Conservation (phyloP, 2,797 vertebrate genomes). For the Trachurus trachurus region DNA sequence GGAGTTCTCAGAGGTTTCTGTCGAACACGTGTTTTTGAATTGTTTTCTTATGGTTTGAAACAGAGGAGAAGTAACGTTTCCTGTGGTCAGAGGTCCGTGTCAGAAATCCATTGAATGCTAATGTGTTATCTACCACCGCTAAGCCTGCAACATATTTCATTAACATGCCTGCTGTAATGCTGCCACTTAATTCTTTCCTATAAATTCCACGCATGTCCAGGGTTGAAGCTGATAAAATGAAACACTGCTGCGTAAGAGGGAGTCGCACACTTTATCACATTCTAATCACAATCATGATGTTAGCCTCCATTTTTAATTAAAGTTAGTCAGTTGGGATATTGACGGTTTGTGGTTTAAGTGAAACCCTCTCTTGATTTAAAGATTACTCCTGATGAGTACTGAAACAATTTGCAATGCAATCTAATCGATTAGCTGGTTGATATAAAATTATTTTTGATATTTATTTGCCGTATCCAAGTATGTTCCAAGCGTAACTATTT, state of each 20-base stretch:
- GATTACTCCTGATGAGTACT: not conserved
- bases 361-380: not conserved
- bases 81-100: constrained; percentile 17
- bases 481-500: not conserved
- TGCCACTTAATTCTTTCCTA: not conserved
- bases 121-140: not conserved
- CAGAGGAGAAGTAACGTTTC: constrained; percentile 20
- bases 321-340: not conserved
- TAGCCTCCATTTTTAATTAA: constrained; percentile 11
- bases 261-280: not conserved
- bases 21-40: constrained; percentile 34
- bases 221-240: constrained; percentile 16
- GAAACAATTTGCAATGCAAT: not conserved
- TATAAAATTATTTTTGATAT: not conserved
- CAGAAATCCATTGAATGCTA: not conserved
- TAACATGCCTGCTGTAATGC: not conserved
- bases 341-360: constrained; percentile 2
- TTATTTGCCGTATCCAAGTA: not conserved
- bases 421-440: not conserved
- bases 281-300: not conserved
- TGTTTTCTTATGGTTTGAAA: constrained; percentile 8
- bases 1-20: constrained; percentile 16
- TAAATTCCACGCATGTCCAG: not conserved
- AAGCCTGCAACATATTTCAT: constrained; percentile 5
- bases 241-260: not conserved